Evolutionary conservation across 2,797 vertebrate species (phyloP).

Genomic region (Champsocephalus esox): DNA sequence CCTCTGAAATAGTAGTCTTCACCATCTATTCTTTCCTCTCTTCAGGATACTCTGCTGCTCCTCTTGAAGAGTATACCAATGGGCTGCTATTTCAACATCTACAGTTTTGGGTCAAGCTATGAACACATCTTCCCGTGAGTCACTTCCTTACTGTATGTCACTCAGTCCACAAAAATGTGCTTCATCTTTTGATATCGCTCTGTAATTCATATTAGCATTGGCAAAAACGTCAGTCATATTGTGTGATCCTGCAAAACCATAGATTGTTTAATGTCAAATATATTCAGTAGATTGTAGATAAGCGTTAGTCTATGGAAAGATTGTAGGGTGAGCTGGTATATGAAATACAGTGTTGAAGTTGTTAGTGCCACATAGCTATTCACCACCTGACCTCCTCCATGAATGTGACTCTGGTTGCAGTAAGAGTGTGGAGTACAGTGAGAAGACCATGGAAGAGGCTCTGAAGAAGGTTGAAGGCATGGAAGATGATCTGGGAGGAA

Average conservation of each 20-base stretch:
- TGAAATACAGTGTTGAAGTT: no score
- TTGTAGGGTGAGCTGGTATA: no score
- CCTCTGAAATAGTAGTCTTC: neutral
- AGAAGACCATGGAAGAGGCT: constrained; percentile 83
- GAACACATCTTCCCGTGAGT: constrained; percentile 88
- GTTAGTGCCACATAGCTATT: no score
- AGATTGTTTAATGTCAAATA: no score
- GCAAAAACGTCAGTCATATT: no score
- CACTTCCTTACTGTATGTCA: no score
- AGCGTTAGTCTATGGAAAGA: no score
- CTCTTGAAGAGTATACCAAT: constrained; percentile 92
- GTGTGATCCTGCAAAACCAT: no score
- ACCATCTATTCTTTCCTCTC: constrained; percentile 2
- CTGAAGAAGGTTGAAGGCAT: constrained; percentile 70
- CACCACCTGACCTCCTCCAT: no score
- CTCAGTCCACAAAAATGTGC: fast-evolving
- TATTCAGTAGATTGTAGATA: no score
- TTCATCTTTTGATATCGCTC: no score
- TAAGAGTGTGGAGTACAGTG: constrained; percentile 83
- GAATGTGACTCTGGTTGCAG: constrained; percentile 33
- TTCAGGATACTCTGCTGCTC: constrained; percentile 89
- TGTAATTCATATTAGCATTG: no score
- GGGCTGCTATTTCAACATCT: constrained; percentile 92
- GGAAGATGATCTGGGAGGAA: constrained; percentile 66
- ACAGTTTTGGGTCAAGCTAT: constrained; percentile 85